Evolutionary conservation across 92 coral and sea anemone species (phyloP).

Genomic region (Montipora capitata): DNA sequence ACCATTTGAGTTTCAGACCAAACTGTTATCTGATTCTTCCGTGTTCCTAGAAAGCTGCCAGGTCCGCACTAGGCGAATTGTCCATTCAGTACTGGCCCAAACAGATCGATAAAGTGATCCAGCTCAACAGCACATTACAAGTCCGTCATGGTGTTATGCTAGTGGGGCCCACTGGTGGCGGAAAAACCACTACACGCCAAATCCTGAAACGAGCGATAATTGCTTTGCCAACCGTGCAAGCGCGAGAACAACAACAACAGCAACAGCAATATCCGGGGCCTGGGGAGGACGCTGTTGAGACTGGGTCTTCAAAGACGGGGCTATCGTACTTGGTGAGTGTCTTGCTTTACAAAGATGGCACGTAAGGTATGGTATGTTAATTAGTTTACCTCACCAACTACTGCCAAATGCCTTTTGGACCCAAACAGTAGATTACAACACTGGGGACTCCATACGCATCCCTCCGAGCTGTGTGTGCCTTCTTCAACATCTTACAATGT

Average conservation of each 20-base stretch:
- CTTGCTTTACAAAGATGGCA: neutral
- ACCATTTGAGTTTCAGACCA: neutral
- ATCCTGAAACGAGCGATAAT: slow-evolving; percentile 94
- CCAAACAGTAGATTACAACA: too few species aligned
- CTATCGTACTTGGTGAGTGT: slow-evolving; percentile 3
- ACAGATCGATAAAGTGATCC: slow-evolving; percentile 90
- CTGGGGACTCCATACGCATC: too few species aligned
- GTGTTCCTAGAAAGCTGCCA: slow-evolving; percentile 80
- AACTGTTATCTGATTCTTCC: neutral
- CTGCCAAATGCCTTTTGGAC: too few species aligned
- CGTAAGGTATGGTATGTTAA: too few species aligned
- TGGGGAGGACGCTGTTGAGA: slow-evolving; percentile 69
- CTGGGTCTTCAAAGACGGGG: slow-evolving; percentile 39
- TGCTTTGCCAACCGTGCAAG: slow-evolving; percentile 79
- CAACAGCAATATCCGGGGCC: slow-evolving; percentile 42
- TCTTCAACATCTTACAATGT: too few species aligned
- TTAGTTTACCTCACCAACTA: too few species aligned
- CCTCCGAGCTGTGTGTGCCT: too few species aligned
- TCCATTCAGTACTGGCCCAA: slow-evolving; percentile 84
- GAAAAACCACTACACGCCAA: slow-evolving; percentile 93
- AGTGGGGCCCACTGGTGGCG: slow-evolving; percentile 98
- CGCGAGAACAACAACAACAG: slow-evolving; percentile 60
- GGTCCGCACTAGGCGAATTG: slow-evolving; percentile 83
- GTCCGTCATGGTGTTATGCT: slow-evolving; percentile 94
- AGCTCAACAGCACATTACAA: slow-evolving; percentile 85